A percentile compares a stretch with the other conserved stretches of the same genome.
These are phyloP conservation scores for Gallinago undulata DNA, from an alignment of 2,113 vertebrate genomes.

Conservation along the genomic window DNA sequence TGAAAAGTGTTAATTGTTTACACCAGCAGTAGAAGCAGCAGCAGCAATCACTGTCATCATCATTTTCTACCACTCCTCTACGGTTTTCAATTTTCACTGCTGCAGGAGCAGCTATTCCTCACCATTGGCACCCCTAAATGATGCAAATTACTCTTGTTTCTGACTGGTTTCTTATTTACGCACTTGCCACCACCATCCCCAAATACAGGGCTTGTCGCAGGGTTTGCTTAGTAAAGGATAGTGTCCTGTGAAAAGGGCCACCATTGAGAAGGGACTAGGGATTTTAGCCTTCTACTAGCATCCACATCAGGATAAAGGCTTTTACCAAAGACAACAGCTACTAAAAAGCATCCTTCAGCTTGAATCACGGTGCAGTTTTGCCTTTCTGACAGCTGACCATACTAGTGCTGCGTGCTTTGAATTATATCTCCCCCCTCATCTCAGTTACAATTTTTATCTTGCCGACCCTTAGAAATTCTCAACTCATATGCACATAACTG, in stretches of 20 bases:
- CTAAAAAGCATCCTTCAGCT: background rate
- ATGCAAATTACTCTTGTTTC: background rate
- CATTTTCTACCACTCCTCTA: background rate
- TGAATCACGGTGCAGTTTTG: background rate
- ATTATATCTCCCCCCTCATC: background rate
- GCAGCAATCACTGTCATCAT: background rate
- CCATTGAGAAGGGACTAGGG: accelerated
- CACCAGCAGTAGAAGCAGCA: background rate
- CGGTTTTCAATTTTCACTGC: background rate
- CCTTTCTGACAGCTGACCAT: background rate
- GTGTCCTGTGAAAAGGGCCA: background rate
- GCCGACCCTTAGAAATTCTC: background rate
- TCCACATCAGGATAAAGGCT: background rate
- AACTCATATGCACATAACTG: background rate
- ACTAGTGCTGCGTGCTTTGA: background rate
- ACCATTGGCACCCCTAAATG: background rate
- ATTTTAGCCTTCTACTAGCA: background rate
- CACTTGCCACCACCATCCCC: background rate
- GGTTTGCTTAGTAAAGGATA: background rate
- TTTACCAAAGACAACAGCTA: background rate
- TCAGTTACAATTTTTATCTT: background rate
- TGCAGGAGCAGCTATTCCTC: background rate
- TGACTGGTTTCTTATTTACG: background rate
- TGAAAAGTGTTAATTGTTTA: background rate
- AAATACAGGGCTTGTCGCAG: too few species aligned